These are phyloP conservation scores for Drosophila quadrilineata DNA, from an alignment of 1,140 invertebrate genomes.

Conservation along the genomic window DNA sequence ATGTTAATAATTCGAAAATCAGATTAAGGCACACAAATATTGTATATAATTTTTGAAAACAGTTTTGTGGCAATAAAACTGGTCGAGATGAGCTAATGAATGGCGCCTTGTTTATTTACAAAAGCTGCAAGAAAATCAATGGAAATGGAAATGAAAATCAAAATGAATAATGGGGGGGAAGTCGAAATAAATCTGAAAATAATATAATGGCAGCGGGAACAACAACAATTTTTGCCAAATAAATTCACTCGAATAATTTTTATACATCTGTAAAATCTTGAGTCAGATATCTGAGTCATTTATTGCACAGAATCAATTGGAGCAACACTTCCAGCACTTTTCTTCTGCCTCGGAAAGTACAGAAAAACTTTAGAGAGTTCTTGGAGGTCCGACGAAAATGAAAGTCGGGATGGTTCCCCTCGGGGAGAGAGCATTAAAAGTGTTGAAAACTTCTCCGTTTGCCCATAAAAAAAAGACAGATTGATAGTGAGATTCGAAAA, in stretches of 20 bases:
- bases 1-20: too few relatives aligned
- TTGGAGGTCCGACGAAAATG: neutral
- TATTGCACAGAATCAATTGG: conserved; percentile 20
- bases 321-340: conserved; percentile 1
- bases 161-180: neutral
- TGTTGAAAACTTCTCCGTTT: conserved; percentile 53
- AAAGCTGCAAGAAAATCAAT: neutral
- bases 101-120: conserved; percentile 6
- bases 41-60: too few relatives aligned
- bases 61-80: neutral
- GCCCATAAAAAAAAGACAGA: conserved; percentile 3
- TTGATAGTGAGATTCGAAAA: too few relatives aligned
- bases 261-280: too few relatives aligned
- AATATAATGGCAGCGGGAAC: too few relatives aligned
- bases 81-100: conserved; percentile 2
- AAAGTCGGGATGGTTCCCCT: neutral
- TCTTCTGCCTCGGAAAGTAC: too few relatives aligned
- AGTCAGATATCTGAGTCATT: conserved; percentile 9
- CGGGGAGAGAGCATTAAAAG: neutral
- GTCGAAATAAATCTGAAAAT: conserved; percentile 15
- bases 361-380: conserved; percentile 11
- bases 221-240: too few relatives aligned
- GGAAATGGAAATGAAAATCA: conserved; percentile 10
- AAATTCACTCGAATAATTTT: too few relatives aligned
- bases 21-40: too few relatives aligned